Base-by-base conservation (phyloP, 2,888 invertebrate species). In the Lobophora halterata region DNA sequence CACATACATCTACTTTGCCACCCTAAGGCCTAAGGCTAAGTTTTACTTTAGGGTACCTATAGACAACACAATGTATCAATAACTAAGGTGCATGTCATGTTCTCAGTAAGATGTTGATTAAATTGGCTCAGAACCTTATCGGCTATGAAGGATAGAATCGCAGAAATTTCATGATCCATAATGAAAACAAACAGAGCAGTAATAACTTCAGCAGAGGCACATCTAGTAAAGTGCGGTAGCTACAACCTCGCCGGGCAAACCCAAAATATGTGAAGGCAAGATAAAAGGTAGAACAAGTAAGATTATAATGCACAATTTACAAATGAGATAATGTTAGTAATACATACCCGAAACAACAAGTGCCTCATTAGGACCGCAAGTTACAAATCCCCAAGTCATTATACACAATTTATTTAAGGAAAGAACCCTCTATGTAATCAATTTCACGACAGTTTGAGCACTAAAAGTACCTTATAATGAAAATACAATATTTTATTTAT, bases 291-390 rank as follows among this genome's bases (percentile, higher is more conserved):
- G 10, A 2, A 10, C 9, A 12, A 12, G 11, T 2, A 4, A 11
- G 11, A 7, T 23, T 5, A 8, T 11, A 3, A n/a, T 8, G 2
- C 11, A 12, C 3, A 23, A 23, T 11, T 11, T 23, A 23, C 6
- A 13, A 32, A 31, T 36, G n/a, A n/a, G n/a, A 20, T 31, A 28
- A 27, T 32, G 30, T 18, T 11, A 7, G 16, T 25, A 19, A 30
- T 52, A 70, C 81, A 73, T 88, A 97, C 97, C 97, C 85, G 97
- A 97, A 55, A 97, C 95, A 19, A 97, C 97, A 26, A 97, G 90
- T 25, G 97, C 97, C 81, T 97, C 97, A 74, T 97, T 97, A 13
- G 97, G 97, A 26, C 97, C 97, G 74, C 97, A 97, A 47, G 97
- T 97, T 33, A 96, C 96, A 76, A 97, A 97, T 65, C 97, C 97